phyloP scores from a whole-genome alignment of 2,888 invertebrate genomes.

The Yponomeuta evonymella region DNA sequence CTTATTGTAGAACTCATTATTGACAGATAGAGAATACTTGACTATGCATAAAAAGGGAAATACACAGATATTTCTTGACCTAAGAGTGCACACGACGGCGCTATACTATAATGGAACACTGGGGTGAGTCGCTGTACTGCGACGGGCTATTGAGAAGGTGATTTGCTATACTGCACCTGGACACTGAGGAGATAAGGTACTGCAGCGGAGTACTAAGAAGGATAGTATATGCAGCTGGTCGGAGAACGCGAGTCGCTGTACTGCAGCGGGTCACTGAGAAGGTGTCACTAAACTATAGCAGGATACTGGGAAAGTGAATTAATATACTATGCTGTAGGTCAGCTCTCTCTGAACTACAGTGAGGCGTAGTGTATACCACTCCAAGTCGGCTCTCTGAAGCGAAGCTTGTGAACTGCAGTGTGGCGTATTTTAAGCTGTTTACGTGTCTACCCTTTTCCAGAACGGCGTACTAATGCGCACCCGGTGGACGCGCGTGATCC shows the following conservation, averaged over 20 bases:
- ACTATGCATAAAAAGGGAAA: no score
- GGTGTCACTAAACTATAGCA: constrained; percentile 79
- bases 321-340: no score
- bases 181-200: constrained; percentile 77
- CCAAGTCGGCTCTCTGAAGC: no score
- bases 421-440: background rate
- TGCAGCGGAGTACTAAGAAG: constrained; percentile 93
- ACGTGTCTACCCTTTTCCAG: constrained; percentile 31
- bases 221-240: constrained; percentile 46
- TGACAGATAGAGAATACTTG: no score
- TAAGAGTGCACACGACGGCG: no score
- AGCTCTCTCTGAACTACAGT: no score
- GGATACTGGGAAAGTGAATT: constrained; percentile 61
- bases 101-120: no score
- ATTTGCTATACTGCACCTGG: constrained; percentile 83
- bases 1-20: no score
- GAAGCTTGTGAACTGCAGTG: no score
- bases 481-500: constrained; percentile 89
- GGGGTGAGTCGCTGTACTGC: background rate
- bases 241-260: constrained; percentile 51
- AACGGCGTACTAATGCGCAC: constrained; percentile 80
- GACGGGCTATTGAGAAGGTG: constrained; percentile 87
- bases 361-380: no score
- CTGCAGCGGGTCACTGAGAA: constrained; percentile 77
- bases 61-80: no score